Conservation (phyloP, 2,113 vertebrate genomes). For the Alligator sinensis region DNA sequence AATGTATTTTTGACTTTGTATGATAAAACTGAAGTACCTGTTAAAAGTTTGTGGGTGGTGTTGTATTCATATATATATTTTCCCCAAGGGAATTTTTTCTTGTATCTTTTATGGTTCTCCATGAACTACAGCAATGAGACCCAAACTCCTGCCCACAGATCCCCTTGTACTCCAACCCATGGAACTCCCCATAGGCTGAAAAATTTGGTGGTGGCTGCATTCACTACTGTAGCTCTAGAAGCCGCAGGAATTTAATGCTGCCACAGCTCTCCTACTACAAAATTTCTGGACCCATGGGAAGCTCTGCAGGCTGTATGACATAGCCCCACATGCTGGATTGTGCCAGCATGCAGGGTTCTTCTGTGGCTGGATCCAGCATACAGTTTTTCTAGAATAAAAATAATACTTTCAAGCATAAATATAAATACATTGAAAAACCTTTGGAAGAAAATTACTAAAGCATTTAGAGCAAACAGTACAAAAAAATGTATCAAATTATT, state of each 20-base stretch:
- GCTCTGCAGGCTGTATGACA: too few species aligned
- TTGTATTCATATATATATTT: neutral
- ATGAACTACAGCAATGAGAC: neutral
- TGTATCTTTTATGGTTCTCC: neutral
- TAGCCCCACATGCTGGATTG: too few species aligned
- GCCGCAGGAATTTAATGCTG: too few species aligned
- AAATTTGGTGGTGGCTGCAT: too few species aligned
- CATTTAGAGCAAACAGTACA: neutral
- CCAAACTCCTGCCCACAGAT: too few species aligned
- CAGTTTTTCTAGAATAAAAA: conserved; percentile 3
- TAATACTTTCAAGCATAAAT: neutral
- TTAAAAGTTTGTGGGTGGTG: neutral
- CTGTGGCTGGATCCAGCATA: neutral
- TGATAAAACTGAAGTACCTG: neutral
- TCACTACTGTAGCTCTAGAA: too few species aligned
- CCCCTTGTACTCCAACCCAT: too few species aligned
- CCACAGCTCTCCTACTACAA: too few species aligned
- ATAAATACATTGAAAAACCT: neutral
- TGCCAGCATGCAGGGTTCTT: too few species aligned
- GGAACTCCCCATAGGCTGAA: too few species aligned
- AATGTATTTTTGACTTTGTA: neutral
- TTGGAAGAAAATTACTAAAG: neutral
- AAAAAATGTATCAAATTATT: neutral
- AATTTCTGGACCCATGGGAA: too few species aligned
- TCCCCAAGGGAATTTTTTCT: neutral